phyloP scores from a whole-genome alignment of 92 coral and sea anemone species.

The Zoanthus gigantus region DNA sequence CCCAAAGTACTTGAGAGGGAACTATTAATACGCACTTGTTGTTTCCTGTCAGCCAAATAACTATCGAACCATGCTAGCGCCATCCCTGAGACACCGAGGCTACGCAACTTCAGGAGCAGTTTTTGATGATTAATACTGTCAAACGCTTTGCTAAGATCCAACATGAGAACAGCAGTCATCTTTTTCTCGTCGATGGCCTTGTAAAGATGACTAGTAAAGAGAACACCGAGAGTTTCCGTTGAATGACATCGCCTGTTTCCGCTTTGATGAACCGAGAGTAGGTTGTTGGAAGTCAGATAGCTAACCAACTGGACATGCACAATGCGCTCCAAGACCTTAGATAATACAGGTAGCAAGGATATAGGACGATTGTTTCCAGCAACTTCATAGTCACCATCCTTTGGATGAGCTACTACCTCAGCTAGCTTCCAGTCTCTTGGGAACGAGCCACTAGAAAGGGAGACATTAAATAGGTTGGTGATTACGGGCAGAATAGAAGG shows the following conservation, averaged over 20 bases:
- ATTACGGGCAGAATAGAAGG: constrained; percentile 44
- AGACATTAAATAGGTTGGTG: constrained; percentile 45
- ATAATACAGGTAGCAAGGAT: constrained; percentile 3
- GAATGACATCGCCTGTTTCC: constrained; percentile 40
- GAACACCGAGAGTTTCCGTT: constrained; percentile 36
- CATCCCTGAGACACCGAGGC: background rate
- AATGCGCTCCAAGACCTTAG: constrained; percentile 9
- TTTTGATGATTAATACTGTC: background rate
- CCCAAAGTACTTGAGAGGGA: background rate
- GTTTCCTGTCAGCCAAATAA: background rate
- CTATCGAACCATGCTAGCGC: background rate
- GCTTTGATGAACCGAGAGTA: constrained; percentile 39
- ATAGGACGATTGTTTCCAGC: background rate
- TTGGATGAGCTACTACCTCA: background rate
- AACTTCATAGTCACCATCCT: background rate
- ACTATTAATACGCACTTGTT: background rate
- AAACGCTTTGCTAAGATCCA: constrained; percentile 32
- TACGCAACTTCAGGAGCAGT: background rate
- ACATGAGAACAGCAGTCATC: constrained; percentile 9
- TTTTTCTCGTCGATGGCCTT: constrained; percentile 24
- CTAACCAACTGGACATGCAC: constrained; percentile 19
- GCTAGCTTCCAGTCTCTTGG: constrained; percentile 51
- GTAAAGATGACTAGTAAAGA: constrained; percentile 20
- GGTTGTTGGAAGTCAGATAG: constrained; percentile 8
- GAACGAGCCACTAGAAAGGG: constrained; percentile 24